Conservation (phyloP, 1,140 invertebrate species). For the Leptinotarsa texana region DNA sequence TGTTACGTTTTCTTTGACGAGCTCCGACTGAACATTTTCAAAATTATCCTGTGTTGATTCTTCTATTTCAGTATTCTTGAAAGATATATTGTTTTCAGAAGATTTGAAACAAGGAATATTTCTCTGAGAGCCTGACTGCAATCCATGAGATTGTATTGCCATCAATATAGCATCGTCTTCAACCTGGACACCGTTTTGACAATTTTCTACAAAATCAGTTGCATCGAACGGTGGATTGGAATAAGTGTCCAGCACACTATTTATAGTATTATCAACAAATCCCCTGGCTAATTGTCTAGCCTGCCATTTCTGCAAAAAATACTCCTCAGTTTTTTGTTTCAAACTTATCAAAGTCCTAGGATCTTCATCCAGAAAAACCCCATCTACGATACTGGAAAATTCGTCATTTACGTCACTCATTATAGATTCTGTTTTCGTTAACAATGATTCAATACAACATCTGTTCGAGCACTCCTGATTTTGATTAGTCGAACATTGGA, state of each 20-base stretch:
- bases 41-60: slow-evolving; percentile 31
- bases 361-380: slow-evolving; percentile 31
- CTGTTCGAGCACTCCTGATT: slow-evolving; percentile 7
- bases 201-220: slow-evolving; percentile 60
- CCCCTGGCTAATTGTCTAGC: slow-evolving; percentile 70
- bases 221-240: slow-evolving; percentile 60
- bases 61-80: slow-evolving; percentile 29
- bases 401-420: slow-evolving; percentile 42
- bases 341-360: slow-evolving; percentile 47
- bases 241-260: slow-evolving; percentile 68
- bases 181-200: slow-evolving; percentile 61
- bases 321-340: slow-evolving; percentile 55
- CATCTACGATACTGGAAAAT: slow-evolving; percentile 41
- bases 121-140: slow-evolving; percentile 53
- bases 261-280: slow-evolving; percentile 74
- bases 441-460: slow-evolving; percentile 44
- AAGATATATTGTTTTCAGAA: slow-evolving; percentile 27
- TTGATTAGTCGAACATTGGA: slow-evolving; percentile 11
- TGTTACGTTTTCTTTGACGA: slow-evolving; percentile 33
- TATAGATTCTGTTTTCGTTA: slow-evolving; percentile 44
- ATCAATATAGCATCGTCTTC: slow-evolving; percentile 69
- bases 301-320: slow-evolving; percentile 67
- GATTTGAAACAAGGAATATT: slow-evolving; percentile 25
- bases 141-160: slow-evolving; percentile 66
- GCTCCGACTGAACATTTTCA: slow-evolving; percentile 34